These are phyloP conservation scores for Charina bottae DNA, from an alignment of 2,113 vertebrate genomes.

Conservation along the genomic window DNA sequence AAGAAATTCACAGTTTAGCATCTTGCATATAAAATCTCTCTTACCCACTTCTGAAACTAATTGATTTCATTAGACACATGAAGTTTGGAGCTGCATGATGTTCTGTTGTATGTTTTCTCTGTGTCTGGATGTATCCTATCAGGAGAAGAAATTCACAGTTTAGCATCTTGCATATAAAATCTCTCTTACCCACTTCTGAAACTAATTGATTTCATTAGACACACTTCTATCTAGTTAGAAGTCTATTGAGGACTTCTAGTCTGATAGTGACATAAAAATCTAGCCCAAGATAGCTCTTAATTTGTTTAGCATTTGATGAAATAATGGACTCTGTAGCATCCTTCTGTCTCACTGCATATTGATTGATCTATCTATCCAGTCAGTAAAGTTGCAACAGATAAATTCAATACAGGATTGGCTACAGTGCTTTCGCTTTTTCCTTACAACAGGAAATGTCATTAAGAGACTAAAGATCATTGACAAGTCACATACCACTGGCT, in stretches of 20 bases:
- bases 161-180: not conserved
- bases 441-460: not conserved
- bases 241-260: not conserved
- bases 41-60: not conserved
- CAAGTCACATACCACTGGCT: not conserved
- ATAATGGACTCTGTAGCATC: not conserved
- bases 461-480: not conserved
- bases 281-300: fast-evolving
- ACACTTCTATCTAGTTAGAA: not conserved
- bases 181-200: not conserved
- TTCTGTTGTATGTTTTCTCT: not conserved
- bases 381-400: not conserved
- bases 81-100: not conserved
- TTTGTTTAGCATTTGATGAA: not conserved
- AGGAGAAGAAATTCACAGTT: not conserved
- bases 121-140: not conserved
- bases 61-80: not conserved
- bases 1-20: not conserved
- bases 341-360: not conserved
- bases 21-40: not conserved
- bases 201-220: not conserved
- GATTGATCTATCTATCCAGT: not conserved
- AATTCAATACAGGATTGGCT: not conserved
- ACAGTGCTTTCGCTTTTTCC: not conserved
- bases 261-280: not conserved